Evolutionary conservation across 2,888 invertebrate species (phyloP).

Genomic region (Heliconius aoede): DNA sequence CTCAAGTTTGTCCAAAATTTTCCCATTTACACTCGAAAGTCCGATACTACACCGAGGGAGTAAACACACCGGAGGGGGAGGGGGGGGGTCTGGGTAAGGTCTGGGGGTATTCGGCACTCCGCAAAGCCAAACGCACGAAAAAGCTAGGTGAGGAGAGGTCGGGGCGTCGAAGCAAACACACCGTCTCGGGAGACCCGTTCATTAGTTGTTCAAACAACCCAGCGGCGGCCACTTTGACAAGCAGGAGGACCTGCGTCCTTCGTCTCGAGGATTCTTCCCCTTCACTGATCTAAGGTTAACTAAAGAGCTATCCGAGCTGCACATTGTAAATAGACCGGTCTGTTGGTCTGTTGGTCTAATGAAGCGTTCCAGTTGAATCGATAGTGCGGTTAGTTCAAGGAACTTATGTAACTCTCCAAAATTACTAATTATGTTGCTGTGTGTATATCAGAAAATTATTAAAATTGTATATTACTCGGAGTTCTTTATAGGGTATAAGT

Average conservation of each 20-base stretch:
- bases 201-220: slow-evolving; percentile 83
- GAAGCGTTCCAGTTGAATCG: slow-evolving; percentile 32
- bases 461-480: too few relatives aligned
- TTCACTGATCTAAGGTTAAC: slow-evolving; percentile 73
- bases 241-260: slow-evolving; percentile 64
- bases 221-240: slow-evolving; percentile 82
- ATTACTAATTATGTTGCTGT: slow-evolving; percentile 18
- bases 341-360: slow-evolving; percentile 64
- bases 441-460: neutral
- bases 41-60: slow-evolving; percentile 68
- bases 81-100: too few relatives aligned
- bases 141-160: slow-evolving; percentile 67
- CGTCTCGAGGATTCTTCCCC: slow-evolving; percentile 71
- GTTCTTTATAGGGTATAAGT: too few relatives aligned
- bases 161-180: slow-evolving; percentile 73
- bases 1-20: slow-evolving; percentile 57
- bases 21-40: slow-evolving; percentile 69
- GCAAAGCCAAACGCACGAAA: slow-evolving; percentile 69
- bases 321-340: slow-evolving; percentile 69
- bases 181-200: slow-evolving; percentile 80
- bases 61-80: slow-evolving; percentile 58
- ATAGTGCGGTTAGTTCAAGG: slow-evolving; percentile 22
- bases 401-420: neutral
- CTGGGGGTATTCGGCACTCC: slow-evolving; percentile 48
- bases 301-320: slow-evolving; percentile 69